A percentile compares a stretch with the other conserved stretches of the same genome.
These are phyloP conservation scores for Caenorhabditis parvicauda DNA, from an alignment of 2,888 invertebrate species.

Conservation along the genomic window DNA sequence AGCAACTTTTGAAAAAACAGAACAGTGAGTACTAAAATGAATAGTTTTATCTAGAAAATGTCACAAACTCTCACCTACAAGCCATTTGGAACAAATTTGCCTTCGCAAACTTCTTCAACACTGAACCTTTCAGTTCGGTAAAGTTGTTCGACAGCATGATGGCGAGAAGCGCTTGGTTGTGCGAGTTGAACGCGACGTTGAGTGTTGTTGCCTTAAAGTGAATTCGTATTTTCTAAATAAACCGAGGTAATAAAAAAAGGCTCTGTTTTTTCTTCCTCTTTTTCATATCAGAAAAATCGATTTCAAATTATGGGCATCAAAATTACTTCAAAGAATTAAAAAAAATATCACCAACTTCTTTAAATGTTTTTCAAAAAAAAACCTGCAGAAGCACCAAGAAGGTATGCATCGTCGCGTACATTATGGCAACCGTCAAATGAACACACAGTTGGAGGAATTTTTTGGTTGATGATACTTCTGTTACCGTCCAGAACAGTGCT, in stretches of 20 bases:
- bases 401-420: slow-evolving; percentile 75
- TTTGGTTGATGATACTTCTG: slow-evolving; percentile 75
- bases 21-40: neutral
- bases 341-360: neutral
- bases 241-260: too few species aligned
- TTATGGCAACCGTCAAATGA: slow-evolving; percentile 84
- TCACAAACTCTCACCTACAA: slow-evolving; percentile 68
- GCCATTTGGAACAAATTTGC: slow-evolving; percentile 91
- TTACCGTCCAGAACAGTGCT: slow-evolving; percentile 96
- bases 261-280: neutral
- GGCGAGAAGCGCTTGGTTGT: slow-evolving; percentile 92
- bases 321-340: neutral
- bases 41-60: neutral
- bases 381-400: slow-evolving; percentile 75
- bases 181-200: slow-evolving; percentile 98
- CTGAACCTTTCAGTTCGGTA: slow-evolving; percentile 94
- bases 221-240: neutral
- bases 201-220: slow-evolving; percentile 87
- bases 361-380: too few species aligned
- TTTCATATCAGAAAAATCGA: neutral
- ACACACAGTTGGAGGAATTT: slow-evolving; percentile 73
- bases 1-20: too few species aligned
- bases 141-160: slow-evolving; percentile 99
- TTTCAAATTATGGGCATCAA: neutral
- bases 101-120: slow-evolving; percentile 98